A percentile compares a stretch with the other conserved stretches of the same genome.
phyloP scores from a whole-genome alignment of 2,888 invertebrate genomes.

The Autographa pulchrina region DNA sequence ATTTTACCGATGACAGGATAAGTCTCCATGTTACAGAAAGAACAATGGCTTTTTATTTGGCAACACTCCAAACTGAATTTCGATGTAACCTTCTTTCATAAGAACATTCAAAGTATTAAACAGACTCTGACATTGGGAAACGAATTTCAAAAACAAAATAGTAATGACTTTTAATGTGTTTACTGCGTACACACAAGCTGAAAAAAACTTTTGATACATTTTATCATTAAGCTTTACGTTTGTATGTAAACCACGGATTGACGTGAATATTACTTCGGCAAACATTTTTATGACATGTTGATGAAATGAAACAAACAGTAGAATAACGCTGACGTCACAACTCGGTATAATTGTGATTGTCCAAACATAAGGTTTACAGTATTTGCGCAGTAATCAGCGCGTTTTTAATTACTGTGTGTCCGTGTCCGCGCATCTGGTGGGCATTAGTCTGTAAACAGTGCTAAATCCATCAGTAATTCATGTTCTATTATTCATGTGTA shows the following conservation, averaged over 20 bases:
- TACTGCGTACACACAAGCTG: too few species aligned
- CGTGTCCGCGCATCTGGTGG: neutral
- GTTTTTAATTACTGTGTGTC: neutral
- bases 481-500: neutral
- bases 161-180: too few species aligned
- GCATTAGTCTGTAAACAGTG: neutral
- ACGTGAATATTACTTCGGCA: neutral
- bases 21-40: neutral
- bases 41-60: neutral
- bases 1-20: slow-evolving; percentile 8
- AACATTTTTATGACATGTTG: neutral
- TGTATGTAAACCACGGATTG: neutral
- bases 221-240: neutral
- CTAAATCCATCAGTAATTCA: neutral
- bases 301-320: neutral
- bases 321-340: neutral
- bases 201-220: too few species aligned
- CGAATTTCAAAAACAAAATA: too few species aligned
- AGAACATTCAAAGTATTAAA: neutral
- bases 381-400: neutral
- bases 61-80: neutral
- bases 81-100: neutral
- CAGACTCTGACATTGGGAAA: neutral
- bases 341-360: neutral
- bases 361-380: neutral